Evolutionary conservation across 2,113 vertebrate genomes (phyloP), one percentile per base, ranked within the genome.

Genomic region (Rhinolophus ferrumequinum): DNA sequence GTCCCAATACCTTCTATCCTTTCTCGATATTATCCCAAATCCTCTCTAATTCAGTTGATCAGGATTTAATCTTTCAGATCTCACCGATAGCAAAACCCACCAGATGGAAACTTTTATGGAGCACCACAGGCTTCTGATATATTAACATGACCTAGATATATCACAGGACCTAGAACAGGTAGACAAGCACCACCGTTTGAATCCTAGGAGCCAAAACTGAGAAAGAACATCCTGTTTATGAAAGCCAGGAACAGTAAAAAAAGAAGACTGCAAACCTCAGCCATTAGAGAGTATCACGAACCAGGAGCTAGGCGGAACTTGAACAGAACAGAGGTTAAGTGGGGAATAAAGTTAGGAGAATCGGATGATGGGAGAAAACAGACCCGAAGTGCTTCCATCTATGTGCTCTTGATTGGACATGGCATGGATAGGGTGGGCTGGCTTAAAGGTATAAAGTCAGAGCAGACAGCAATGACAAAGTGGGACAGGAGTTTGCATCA

Each of bases 21-120:
- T 67, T 94, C n/a, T 92, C 35, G 93, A 54, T 64, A 84, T 56
- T 89, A 6, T 94, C 66, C 18, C 26, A 97, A 93, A 60, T 84
- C 50, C 15, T 87, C n/a, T 60, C 30, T 75, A 84, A 92, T 44
- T 89, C 44, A 83, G 41, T 75, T 83, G 38, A 58, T 73, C 69
- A 70, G 38, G n/a, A 96, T 75, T 83, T 69, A 56, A 88, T 76
- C 24, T 67, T 89, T 89, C 58, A 35, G 44, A 52, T 91, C 21
- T 21, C 90, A 54, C 15, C 35, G 64, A 64, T 10, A 89, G 67
- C 21, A 90, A 90, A 97, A 94, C 26, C 21, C 13, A 92, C 2
- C 35, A 75, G 60, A 75, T 35, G 60, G 76, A 94, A 92, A 56
- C 3, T 28, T 95, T 76, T 89, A 50, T 72, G 33, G 16, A 94